phyloP scores from a whole-genome alignment of 2,797 vertebrate genomes.

The Lophius americanus region DNA sequence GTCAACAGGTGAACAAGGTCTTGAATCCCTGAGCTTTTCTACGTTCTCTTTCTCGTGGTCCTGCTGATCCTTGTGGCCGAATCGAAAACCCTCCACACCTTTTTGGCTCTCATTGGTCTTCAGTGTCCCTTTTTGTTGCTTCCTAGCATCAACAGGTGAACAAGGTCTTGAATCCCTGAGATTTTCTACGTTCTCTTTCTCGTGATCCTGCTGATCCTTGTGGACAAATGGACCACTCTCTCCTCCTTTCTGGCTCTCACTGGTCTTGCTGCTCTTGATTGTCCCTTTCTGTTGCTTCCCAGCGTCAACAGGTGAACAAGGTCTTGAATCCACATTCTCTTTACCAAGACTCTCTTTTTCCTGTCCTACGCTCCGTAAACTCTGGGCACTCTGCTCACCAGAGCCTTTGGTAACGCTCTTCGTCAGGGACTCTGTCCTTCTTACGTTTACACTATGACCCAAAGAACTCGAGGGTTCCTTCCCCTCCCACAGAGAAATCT shows the following conservation, averaged over 20 bases:
- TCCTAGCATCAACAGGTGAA: slow-evolving; percentile 44
- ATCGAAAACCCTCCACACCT: slow-evolving; percentile 11
- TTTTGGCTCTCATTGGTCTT: slow-evolving; percentile 43
- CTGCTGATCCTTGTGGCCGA: slow-evolving; percentile 20
- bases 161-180: slow-evolving; percentile 34
- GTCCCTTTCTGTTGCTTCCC: slow-evolving; percentile 45
- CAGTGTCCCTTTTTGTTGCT: slow-evolving; percentile 39
- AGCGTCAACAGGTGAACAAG: slow-evolving; percentile 46
- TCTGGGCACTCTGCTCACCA: slow-evolving; percentile 66
- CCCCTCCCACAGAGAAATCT: slow-evolving; percentile 96
- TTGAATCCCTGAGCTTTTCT: slow-evolving; percentile 36
- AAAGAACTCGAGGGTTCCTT: slow-evolving; percentile 79
- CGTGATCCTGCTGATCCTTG: slow-evolving; percentile 8
- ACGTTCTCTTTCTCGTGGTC: slow-evolving; percentile 50
- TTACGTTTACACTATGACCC: slow-evolving; percentile 38
- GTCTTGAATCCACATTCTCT: slow-evolving; percentile 60
- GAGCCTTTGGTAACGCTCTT: slow-evolving; percentile 59
- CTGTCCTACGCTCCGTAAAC: slow-evolving; percentile 53
- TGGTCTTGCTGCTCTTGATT: slow-evolving; percentile 58
- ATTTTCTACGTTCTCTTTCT: slow-evolving; percentile 57
- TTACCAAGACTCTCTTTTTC: slow-evolving; percentile 71
- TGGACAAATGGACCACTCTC: slow-evolving; percentile 2
- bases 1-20: slow-evolving; percentile 42
- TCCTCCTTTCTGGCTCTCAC: background rate
- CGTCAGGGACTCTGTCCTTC: slow-evolving; percentile 69